Percentiles rank a stretch among this genome's conserved stretches.
phyloP scores from a whole-genome alignment of 2,797 vertebrate genomes.

The Gymnoscopelus braueri region DNA sequence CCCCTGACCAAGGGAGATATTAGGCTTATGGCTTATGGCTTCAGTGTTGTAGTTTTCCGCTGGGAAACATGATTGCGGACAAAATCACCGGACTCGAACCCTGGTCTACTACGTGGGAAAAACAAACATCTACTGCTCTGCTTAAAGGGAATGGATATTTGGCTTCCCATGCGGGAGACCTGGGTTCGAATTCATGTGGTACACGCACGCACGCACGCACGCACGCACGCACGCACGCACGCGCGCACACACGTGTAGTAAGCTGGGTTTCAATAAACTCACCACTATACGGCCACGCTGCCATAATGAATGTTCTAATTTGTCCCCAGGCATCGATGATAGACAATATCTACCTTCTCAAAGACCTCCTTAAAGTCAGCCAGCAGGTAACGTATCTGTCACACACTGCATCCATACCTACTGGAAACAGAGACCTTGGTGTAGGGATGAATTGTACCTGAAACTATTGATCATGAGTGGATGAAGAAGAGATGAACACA shows the following conservation, averaged over 20 bases:
- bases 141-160: too few species aligned
- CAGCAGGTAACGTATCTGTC: constrained; percentile 69
- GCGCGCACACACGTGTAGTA: not conserved
- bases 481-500: too few species aligned
- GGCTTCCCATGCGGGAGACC: too few species aligned
- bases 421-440: not conserved
- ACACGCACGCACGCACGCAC: not conserved
- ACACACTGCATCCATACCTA: not conserved
- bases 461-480: not conserved
- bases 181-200: too few species aligned
- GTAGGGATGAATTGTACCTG: not conserved
- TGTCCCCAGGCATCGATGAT: constrained; percentile 65
- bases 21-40: too few species aligned
- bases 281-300: not conserved
- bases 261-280: not conserved
- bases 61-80: too few species aligned
- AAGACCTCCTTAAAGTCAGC: constrained; percentile 72
- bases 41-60: too few species aligned
- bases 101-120: too few species aligned
- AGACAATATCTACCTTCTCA: constrained; percentile 72
- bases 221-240: constrained; percentile 2
- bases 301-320: constrained; percentile 20
- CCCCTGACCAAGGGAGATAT: too few species aligned
- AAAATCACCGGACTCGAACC: too few species aligned
- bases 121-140: too few species aligned